Percentiles rank a stretch among this genome's conserved stretches.
Conservation (phyloP, 2,113 vertebrate genomes). For the Conger conger region DNA sequence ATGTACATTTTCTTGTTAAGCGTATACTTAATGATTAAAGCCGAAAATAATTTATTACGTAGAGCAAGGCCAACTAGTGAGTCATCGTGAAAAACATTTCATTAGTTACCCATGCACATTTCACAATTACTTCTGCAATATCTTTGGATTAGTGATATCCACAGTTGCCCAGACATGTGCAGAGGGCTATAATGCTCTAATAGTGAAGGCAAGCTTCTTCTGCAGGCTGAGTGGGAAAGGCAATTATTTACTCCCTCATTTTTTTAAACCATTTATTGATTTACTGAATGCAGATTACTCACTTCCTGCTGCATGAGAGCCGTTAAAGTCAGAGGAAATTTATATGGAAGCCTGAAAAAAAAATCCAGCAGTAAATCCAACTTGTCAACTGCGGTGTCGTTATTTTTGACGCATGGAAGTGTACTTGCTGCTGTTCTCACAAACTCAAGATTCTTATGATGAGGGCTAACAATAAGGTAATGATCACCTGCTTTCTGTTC, state of each 20-base stretch:
- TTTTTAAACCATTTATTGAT: conserved; percentile 12
- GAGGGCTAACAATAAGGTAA: neutral
- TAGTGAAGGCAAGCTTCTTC: neutral
- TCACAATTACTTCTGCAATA: neutral
- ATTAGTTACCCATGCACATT: neutral
- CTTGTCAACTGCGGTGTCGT: neutral
- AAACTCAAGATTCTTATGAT: neutral
- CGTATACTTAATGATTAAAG: too few relatives aligned
- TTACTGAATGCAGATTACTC: neutral
- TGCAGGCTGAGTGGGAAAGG: neutral
- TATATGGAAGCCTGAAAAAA: neutral
- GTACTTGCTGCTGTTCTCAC: neutral
- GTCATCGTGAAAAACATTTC: neutral
- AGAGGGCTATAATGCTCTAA: neutral
- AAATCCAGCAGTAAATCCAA: neutral
- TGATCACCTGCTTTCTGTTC: neutral
- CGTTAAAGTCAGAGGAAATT: neutral
- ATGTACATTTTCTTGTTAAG: too few relatives aligned
- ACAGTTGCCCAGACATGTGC: neutral
- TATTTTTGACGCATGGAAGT: neutral
- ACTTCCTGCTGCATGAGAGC: neutral
- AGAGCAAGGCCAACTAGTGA: neutral
- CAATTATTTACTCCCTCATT: neutral
- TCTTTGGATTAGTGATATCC: neutral
- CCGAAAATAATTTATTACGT: neutral